phyloP scores from a whole-genome alignment of 2,888 invertebrate genomes.

The Amphipyra tragopoginis region DNA sequence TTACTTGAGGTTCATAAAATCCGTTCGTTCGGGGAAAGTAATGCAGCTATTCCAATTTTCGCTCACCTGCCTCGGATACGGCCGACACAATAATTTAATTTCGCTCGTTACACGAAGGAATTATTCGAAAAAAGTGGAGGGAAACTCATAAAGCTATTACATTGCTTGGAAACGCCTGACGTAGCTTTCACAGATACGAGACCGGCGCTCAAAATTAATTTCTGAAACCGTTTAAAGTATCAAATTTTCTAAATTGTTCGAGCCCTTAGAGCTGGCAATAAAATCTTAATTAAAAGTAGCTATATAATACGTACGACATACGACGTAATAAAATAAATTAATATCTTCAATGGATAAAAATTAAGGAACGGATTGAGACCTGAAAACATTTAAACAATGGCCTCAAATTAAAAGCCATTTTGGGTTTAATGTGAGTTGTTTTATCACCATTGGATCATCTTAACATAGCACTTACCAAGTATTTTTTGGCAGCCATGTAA shows the following conservation, averaged over 20 bases:
- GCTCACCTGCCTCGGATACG: conserved; percentile 67
- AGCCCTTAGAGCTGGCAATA: conserved; percentile 55
- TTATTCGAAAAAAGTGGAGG: conserved; percentile 78
- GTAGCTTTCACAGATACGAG: conserved; percentile 72
- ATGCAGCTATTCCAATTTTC: conserved; percentile 68
- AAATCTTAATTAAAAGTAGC: conserved; percentile 60
- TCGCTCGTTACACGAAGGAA: conserved; percentile 74
- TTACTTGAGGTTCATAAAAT: conserved; percentile 54
- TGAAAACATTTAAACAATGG: too few relatives aligned
- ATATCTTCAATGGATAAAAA: conserved; percentile 41
- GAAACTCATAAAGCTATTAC: conserved; percentile 82
- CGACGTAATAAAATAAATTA: conserved; percentile 53
- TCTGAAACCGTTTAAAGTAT: conserved; percentile 66
- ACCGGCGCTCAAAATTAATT: conserved; percentile 76
- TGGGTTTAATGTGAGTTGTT: too few relatives aligned
- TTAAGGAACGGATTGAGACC: neutral
- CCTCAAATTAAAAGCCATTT: too few relatives aligned
- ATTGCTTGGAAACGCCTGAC: conserved; percentile 75
- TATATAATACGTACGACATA: too few relatives aligned
- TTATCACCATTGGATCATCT: too few relatives aligned
- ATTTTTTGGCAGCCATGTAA: too few relatives aligned
- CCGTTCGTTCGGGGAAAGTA: conserved; percentile 36
- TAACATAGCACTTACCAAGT: too few relatives aligned
- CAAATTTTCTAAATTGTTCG: conserved; percentile 62
- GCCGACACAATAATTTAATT: conserved; percentile 80